Percentiles rank a stretch among this genome's conserved stretches.
Conservation (phyloP, 2,113 vertebrate genomes). For the Nycticryphes semicollaris region DNA sequence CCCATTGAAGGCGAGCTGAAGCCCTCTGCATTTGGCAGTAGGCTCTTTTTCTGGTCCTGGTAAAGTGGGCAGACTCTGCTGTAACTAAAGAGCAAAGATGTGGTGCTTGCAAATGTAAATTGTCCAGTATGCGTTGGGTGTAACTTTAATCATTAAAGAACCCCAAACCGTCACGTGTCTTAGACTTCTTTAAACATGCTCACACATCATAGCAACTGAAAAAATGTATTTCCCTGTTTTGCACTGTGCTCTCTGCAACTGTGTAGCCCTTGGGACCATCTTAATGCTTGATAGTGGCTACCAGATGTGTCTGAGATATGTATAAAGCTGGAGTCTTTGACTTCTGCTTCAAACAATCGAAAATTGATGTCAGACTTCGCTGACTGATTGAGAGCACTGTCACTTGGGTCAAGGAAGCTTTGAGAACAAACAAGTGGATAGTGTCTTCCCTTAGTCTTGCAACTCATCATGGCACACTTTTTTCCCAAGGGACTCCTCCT, state of each 20-base stretch:
- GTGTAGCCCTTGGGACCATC: conserved; percentile 7
- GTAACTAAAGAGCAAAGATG: background rate
- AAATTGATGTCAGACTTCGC: background rate
- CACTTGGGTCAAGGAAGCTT: background rate
- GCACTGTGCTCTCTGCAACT: conserved; percentile 7
- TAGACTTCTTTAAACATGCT: conserved; percentile 61
- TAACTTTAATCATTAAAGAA: conserved; percentile 62
- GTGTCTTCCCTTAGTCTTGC: background rate
- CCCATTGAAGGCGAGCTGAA: conserved; percentile 81
- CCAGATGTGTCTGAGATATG: background rate
- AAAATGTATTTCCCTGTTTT: background rate
- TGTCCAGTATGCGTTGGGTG: background rate
- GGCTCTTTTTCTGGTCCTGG: conserved; percentile 88
- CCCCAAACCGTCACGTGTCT: conserved; percentile 39
- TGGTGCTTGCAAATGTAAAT: background rate
- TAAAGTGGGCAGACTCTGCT: conserved; percentile 53
- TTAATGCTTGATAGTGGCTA: background rate
- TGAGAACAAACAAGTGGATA: background rate
- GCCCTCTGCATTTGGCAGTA: conserved; percentile 88
- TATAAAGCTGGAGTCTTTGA: background rate
- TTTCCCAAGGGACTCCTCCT: background rate
- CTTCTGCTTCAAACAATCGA: background rate
- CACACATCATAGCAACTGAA: background rate
- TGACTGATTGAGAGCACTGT: background rate
- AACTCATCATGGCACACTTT: background rate